These are phyloP conservation scores for Eublepharis macularius DNA, from an alignment of 2,113 vertebrate species.

Conservation along the genomic window DNA sequence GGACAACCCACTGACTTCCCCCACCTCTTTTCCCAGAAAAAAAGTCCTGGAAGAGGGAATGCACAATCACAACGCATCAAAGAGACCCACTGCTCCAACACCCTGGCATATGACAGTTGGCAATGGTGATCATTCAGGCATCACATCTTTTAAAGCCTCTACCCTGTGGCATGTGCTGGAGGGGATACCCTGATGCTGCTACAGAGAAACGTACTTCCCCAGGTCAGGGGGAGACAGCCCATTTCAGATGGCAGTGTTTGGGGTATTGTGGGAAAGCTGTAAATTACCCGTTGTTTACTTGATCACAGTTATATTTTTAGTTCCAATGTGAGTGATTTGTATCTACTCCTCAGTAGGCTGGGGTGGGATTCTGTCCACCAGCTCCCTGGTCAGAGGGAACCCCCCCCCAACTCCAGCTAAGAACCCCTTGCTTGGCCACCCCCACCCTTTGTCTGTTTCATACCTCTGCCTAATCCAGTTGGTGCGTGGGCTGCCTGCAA, in stretches of 20 bases:
- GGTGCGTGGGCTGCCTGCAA: slow-evolving; percentile 57
- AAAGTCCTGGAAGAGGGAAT: no score
- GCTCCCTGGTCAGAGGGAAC: no score
- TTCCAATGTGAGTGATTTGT: background rate
- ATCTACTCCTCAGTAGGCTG: background rate
- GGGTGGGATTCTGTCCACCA: no score
- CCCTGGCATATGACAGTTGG: no score
- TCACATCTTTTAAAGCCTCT: background rate
- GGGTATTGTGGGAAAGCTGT: background rate
- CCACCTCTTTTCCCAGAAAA: no score
- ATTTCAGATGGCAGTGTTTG: background rate
- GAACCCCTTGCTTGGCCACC: background rate
- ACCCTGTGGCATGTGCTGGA: background rate
- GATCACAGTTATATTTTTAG: background rate
- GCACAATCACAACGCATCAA: no score
- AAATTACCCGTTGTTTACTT: background rate
- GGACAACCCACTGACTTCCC: no score
- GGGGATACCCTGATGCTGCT: no score
- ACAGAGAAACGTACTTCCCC: fast-evolving
- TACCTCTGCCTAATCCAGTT: background rate
- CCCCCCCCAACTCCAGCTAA: no score
- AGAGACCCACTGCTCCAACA: background rate
- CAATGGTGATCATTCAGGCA: background rate
- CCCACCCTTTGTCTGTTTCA: background rate
- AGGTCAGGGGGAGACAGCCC: background rate